phyloP scores from a whole-genome alignment of 2,888 invertebrate species.

The Deilephila porcellus region DNA sequence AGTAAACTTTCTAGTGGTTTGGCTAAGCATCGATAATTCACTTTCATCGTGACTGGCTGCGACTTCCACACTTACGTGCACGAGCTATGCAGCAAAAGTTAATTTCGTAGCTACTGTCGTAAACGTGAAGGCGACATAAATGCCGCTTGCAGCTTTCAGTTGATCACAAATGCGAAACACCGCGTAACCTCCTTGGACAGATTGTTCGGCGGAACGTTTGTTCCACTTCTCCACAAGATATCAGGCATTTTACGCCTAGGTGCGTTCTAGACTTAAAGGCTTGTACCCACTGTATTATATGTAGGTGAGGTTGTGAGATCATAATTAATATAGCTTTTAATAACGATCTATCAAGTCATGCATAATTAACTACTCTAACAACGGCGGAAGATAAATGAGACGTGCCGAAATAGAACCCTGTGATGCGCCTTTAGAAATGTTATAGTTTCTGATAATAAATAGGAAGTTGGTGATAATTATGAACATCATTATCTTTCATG shows the following conservation, averaged over 20 bases:
- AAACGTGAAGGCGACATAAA: not conserved
- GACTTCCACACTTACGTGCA: slow-evolving; percentile 15
- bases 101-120: not conserved
- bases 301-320: not conserved
- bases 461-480: too few relatives aligned
- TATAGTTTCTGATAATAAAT: too few relatives aligned
- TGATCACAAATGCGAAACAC: slow-evolving; percentile 2
- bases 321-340: not conserved
- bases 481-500: too few relatives aligned
- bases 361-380: not conserved
- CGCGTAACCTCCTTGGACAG: slow-evolving; percentile 39
- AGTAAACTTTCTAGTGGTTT: slow-evolving; percentile 43
- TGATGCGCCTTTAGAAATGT: too few relatives aligned
- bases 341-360: not conserved
- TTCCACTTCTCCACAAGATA: not conserved
- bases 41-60: slow-evolving; percentile 39
- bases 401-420: too few relatives aligned
- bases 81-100: not conserved
- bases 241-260: not conserved
- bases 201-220: slow-evolving; percentile 28
- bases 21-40: slow-evolving; percentile 52
- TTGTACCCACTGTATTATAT: not conserved
- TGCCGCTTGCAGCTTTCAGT: not conserved
- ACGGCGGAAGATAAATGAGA: too few relatives aligned
- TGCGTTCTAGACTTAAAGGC: not conserved